A percentile compares a stretch with the other conserved stretches of the same genome.
Evolutionary conservation across 2,113 vertebrate species (phyloP).

Genomic region (Piaya cayana): DNA sequence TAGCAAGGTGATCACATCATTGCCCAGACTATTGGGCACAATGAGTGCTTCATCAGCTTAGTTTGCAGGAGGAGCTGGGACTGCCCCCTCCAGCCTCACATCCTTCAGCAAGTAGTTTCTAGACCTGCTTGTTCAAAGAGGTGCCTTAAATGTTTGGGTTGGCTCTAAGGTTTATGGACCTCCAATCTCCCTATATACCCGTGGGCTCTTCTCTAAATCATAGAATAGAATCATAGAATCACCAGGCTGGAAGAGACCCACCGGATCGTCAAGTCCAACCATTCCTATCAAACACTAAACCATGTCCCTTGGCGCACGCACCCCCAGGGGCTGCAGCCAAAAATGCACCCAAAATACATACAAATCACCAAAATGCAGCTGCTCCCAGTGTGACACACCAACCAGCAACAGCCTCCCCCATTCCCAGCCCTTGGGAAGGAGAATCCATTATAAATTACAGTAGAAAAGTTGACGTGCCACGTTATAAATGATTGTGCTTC

Average conservation of each 20-base stretch:
- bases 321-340: fast-evolving
- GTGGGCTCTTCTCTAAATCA: not conserved
- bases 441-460: not conserved
- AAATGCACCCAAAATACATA: not conserved
- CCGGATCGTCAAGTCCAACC: too few relatives aligned
- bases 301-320: too few relatives aligned
- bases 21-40: not conserved
- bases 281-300: too few relatives aligned
- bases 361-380: not conserved
- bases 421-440: not conserved
- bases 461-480: not conserved
- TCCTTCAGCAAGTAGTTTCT: not conserved
- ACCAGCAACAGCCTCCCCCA: not conserved
- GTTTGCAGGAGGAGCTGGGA: not conserved
- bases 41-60: not conserved
- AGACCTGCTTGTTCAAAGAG: not conserved
- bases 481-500: not conserved
- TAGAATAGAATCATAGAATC: too few relatives aligned
- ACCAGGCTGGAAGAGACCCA: too few relatives aligned
- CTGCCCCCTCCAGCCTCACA: not conserved
- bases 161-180: not conserved
- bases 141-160: not conserved
- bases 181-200: not conserved
- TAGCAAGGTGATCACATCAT: not conserved
- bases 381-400: not conserved